Base-by-base conservation (phyloP, 1,140 invertebrate species). In the Proctacanthus coquilletti region DNA sequence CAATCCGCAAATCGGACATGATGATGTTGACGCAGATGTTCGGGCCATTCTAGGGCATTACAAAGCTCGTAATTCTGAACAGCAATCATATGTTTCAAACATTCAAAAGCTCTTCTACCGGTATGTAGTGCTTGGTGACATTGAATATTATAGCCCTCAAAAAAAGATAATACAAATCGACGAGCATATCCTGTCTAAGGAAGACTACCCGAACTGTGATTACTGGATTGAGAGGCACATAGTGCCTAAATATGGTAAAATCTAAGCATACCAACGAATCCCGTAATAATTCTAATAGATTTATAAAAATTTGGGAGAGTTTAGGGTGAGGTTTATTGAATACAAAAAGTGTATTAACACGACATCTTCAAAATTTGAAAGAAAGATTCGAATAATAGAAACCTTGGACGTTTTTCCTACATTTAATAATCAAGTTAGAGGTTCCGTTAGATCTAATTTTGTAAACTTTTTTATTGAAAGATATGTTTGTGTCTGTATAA, bases 21-120 rank as follows among this genome's bases (percentile, higher is more conserved):
- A 77, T 2, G 76, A 76, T 38, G 68, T 69, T 1, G 72, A 75
- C 45, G 68, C 70, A 6, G 79, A 84, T 50, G 69, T 84, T 0
- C 73, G 76, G 31, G 80, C 81, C 1, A 86, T 88, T 43, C 62
- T 87, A 3, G 82, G 82, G 1, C 69, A 75, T 11, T 82, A 82
- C 41, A 71, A 76, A 34, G 69, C 76, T 0, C 71, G 70, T 37
- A 75, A 71, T 13, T 71, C 74, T 0, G 76, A 77, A 45, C 76
- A 84, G 47, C 69, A 74, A 34, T 63, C 76, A 17, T 85, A 78
- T 43, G 70, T 82, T 21, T 71, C 74, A 2, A 76, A 81, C 3
- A 83, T 87, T 64, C 81, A 85, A 49, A 72, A 80, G 36, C 53
- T 85, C 1, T 88, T 88, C 53, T 85, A 84, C 48, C 72, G 77